phyloP scores from a whole-genome alignment of 2,888 invertebrate species.

The Perizoma affinitatum region DNA sequence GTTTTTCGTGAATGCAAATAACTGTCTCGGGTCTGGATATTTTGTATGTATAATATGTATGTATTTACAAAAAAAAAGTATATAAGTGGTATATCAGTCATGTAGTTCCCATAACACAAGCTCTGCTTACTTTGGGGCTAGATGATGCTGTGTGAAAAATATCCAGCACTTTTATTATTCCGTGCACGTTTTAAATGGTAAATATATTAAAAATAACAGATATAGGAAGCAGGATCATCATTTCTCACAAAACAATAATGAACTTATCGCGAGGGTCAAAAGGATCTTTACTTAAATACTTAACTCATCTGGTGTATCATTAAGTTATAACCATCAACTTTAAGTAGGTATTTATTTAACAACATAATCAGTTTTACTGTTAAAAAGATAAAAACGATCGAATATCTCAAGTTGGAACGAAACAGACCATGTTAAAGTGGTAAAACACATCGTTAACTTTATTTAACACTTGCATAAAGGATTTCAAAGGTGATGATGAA shows the following conservation, averaged over 20 bases:
- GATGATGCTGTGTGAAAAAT: too few relatives aligned
- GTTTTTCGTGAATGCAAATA: too few relatives aligned
- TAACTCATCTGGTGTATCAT: not conserved
- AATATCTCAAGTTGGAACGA: conserved; percentile 22
- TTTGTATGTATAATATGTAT: too few relatives aligned
- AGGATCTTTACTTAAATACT: not conserved
- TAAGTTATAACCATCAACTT: conserved; percentile 16
- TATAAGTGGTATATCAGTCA: too few relatives aligned
- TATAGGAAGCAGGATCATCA: not conserved
- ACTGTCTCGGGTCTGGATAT: too few relatives aligned
- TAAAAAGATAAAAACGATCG: conserved; percentile 21
- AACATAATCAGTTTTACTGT: conserved; percentile 16
- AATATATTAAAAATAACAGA: not conserved
- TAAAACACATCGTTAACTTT: conserved; percentile 35
- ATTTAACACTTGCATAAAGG: conserved; percentile 27
- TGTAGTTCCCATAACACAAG: too few relatives aligned
- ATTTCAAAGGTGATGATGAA: not conserved
- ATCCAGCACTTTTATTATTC: too few relatives aligned
- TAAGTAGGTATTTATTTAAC: conserved; percentile 5
- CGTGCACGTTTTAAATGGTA: too few relatives aligned
- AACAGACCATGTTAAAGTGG: conserved; percentile 21
- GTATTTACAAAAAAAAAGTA: too few relatives aligned
- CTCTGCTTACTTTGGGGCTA: too few relatives aligned
- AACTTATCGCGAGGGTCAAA: not conserved
- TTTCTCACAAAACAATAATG: not conserved